Evolutionary conservation across 2,797 vertebrate species (phyloP).

Genomic region (Micropoecilia bifurca): DNA sequence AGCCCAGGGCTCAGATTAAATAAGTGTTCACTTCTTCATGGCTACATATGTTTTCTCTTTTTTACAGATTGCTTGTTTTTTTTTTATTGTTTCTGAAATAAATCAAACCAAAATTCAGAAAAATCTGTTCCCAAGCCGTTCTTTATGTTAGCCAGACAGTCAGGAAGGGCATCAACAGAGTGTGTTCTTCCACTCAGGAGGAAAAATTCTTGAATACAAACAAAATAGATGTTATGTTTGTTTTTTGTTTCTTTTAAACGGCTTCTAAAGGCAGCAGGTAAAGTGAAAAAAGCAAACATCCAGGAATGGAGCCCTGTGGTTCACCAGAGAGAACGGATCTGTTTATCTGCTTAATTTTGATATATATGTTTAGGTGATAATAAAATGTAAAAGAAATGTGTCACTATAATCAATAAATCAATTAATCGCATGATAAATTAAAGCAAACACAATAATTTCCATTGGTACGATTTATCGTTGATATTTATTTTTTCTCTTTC

Average conservation of each 20-base stretch:
- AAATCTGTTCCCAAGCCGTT: not conserved
- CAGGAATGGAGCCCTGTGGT: not conserved
- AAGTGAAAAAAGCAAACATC: not conserved
- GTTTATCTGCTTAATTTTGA: not conserved
- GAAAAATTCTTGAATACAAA: not conserved
- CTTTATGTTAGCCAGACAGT: too few species aligned
- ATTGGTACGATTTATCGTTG: too few species aligned
- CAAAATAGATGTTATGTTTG: not conserved
- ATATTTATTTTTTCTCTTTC: too few species aligned
- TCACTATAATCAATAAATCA: too few species aligned
- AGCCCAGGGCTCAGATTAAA: too few species aligned
- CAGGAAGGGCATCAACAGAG: too few species aligned
- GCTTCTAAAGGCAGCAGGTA: not conserved
- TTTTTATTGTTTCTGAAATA: too few species aligned
- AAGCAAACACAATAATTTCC: too few species aligned
- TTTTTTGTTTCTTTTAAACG: not conserved
- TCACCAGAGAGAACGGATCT: too few species aligned
- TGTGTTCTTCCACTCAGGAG: not conserved
- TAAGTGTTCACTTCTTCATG: too few species aligned
- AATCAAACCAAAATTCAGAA: not conserved
- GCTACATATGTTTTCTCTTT: too few species aligned
- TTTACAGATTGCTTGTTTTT: not conserved
- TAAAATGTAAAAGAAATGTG: not conserved
- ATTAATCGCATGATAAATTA: too few species aligned
- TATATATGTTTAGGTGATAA: not conserved